Base-by-base conservation (phyloP, 2,888 invertebrate genomes). In the Torymus auratus region DNA sequence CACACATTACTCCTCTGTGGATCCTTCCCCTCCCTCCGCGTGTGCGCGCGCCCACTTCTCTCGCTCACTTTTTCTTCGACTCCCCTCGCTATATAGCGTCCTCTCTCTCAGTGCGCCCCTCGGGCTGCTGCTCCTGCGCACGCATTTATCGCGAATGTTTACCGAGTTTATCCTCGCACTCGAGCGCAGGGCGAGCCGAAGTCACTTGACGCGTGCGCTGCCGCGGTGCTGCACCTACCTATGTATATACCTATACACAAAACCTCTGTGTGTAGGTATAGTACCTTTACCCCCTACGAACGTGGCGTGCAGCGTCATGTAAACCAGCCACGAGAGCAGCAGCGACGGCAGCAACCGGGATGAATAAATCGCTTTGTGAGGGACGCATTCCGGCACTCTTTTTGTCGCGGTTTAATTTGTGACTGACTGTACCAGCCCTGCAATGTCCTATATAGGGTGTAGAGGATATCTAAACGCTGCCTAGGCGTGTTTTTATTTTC, bases 81-180 rank as follows among this genome's bases (percentile, higher is more conserved):
- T 79, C 50, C 52, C 73, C 58, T 41, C n/a, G 65, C 28, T 7
- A n/a, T 1, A n/a, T 53, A 60, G 12, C 52, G 50, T n/a, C 13
- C 53, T 23, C 53, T 65, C 70, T 58, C 10, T 28, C 65, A n/a
- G n/a, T 50, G 4, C 5, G 15, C 28, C 60, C 41, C 50, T 64
- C 20, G n/a, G 70, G 50, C 76, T 62, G 4, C 53, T 41, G 28
- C 69, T 72, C 70, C 62, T 52, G 15, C 15, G 52, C 55, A 41
- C 65, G 79, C 84, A 83, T 86, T 87, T 87, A 87, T 86, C 86
- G 84, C 84, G 84, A 85, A 87, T 85, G 85, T 87, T 86, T 85
- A 85, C 84, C 84, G 84, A 85, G 85, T 87, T 85, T 84, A 85
- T 86, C 84, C 85, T 85, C 85, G 67, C 85, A 84, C 75, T 82